Evolutionary conservation across 2,888 invertebrate genomes (phyloP), one percentile per base, ranked within the genome.

Genomic region (Platynereis dumerilii): DNA sequence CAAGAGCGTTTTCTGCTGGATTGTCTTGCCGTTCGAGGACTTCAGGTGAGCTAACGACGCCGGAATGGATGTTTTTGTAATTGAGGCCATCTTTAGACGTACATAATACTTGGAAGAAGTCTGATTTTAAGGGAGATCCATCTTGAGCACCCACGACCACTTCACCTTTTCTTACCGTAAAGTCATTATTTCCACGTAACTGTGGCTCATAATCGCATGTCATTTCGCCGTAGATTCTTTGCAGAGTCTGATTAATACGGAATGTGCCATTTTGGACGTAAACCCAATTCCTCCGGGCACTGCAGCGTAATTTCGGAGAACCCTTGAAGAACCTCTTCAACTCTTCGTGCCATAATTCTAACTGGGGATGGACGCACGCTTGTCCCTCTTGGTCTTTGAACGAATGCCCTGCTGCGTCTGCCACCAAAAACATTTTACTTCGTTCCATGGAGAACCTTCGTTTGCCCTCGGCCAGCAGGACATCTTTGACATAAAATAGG

Each of bases 221-320:
- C 28, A 87, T 83, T 42, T 84, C 75, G 2, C 86, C 86, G 70
- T 83, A 78, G 54, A 73, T 76, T n/a, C 67, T 54, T 65, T 82
- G 86, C 0, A 87, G 87, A 64, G 82, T 81, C 5, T 85, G 81
- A 52, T 87, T 86, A 64, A 90, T 87, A 58, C 80, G 81, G 67
- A 89, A 87, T 26, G 76, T 81, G 80, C 88, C 87, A 80, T 91
- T 91, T 79, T 88, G 87, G 72, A 91, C 91, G 74, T 86, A 87
- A 1, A 94, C 92, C 95, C 94, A 95, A 80, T 93, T 91, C 34
- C 80, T 74, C 44, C 85, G 87, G 1, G 72, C 66, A 15, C 87
- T 86, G 78, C 95, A 95, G 17, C 87, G 83, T 1, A 94, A 85
- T 0, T 88, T 87, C 0, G 89, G 87, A 17, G 88, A 86, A 15